phyloP scores from a whole-genome alignment of 2,113 vertebrate species.

The Marcusenius ussheri region DNA sequence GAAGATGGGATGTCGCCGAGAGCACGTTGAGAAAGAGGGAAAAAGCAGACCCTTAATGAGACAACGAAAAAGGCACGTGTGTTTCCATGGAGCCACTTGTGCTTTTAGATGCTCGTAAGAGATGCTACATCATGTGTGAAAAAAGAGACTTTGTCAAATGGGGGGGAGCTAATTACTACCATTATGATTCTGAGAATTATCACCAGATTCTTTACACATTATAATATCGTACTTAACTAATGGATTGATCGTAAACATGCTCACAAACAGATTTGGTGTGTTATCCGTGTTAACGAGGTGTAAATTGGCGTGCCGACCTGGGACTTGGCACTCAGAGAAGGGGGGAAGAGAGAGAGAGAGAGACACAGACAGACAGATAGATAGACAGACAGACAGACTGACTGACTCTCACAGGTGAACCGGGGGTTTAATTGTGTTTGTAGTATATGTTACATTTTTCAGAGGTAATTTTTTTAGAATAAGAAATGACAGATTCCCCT shows the following conservation, averaged over 20 bases:
- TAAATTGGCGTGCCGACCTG: conserved; percentile 12
- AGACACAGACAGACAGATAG: background rate
- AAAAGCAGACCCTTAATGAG: background rate
- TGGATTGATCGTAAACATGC: conserved; percentile 1
- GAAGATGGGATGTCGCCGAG: background rate
- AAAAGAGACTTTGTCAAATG: background rate
- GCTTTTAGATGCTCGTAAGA: background rate
- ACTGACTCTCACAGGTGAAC: background rate
- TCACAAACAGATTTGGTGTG: background rate
- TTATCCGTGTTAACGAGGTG: background rate
- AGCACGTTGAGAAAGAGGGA: background rate
- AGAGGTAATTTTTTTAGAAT: background rate
- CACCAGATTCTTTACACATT: conserved; percentile 1
- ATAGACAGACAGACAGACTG: background rate
- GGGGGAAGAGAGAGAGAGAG: background rate
- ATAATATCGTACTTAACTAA: conserved; percentile 21
- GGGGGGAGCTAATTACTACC: background rate
- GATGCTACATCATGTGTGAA: background rate
- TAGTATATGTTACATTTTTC: background rate
- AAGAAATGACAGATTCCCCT: background rate
- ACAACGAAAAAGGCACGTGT: background rate
- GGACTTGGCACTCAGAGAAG: background rate
- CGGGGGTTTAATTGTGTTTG: background rate
- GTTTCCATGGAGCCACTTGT: background rate
- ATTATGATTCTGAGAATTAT: conserved; percentile 15